Evolutionary conservation across 2,888 invertebrate genomes (phyloP), one percentile per base, ranked within the genome.

Genomic region (Lymantria dispar): DNA sequence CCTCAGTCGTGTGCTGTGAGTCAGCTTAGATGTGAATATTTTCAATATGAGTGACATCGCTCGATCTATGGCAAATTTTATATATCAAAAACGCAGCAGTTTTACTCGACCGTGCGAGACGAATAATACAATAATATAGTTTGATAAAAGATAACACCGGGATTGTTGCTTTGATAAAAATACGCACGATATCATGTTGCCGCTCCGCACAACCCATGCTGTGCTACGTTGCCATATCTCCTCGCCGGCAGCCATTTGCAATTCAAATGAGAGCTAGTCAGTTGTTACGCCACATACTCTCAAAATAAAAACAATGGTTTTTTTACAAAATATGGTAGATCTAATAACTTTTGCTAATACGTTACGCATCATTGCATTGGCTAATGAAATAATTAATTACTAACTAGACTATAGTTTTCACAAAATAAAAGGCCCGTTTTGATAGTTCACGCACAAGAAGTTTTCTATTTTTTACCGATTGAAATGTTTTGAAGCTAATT

Each of bases 251-350:
- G 83, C 85, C 85, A 87, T 87, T 87, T 87, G 85, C 86, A 86
- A 84, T 83, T 84, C 76, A 77, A 76, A 80, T 83, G 79, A 76
- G 76, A 70, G 64, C 71, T 63, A 74, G 72, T 72, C 70, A 67
- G 76, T 66, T 67, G 62, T 76, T 84, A 82, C 83, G 81, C 78
- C 82, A 83, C 79, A 78, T 78, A 76, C 72, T 22, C 80, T 81
- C 85, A 80, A 86, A 86, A 85, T 85, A 86, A 87, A 86, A 87
- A 85, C 85, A 85, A 77, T 80, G 76, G 64, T 78, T 72, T 72
- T 70, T 62, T 77, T 50, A 72, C 72, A 76, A 75, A 76, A 78
- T 69, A 74, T 63, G 68, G 68, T 62, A 70, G 49, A 63, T 64
- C 64, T 56, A 62, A 66, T 56, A 46, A 54, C 70, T 73, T 72